Evolutionary conservation across 2,888 invertebrate genomes (phyloP).

Genomic region (Omphaloscelis lunosa): DNA sequence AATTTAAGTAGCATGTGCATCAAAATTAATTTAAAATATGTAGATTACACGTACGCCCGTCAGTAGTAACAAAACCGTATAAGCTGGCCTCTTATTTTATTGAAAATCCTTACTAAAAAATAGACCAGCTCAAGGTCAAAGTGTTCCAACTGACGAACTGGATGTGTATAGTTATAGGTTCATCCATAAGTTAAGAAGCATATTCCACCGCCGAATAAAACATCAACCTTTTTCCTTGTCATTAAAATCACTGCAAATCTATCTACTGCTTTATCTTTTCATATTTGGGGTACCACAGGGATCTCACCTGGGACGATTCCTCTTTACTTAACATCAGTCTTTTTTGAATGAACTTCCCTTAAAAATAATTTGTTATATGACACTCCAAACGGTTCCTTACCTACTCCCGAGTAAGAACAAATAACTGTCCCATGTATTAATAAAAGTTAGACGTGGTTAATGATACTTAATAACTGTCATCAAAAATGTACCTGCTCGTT

Average conservation of each 20-base stretch:
- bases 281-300: background rate
- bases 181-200: background rate
- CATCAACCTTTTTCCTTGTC: background rate
- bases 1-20: slow-evolving; percentile 12
- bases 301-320: no score
- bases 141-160: no score
- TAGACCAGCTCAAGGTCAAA: background rate
- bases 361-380: background rate
- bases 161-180: background rate
- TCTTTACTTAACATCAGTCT: background rate
- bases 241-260: background rate
- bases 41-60: background rate
- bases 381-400: background rate
- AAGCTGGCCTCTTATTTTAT: background rate
- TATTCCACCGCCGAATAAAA: background rate
- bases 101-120: background rate
- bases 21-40: background rate
- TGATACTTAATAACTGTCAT: background rate
- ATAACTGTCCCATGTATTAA: background rate
- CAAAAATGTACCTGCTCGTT: background rate
- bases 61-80: background rate
- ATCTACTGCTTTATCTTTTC: background rate
- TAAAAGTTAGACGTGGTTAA: background rate
- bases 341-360: background rate
- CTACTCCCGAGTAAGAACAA: slow-evolving; percentile 2